Percentiles rank a stretch among this genome's conserved stretches.
Conservation (phyloP, 2,888 invertebrate genomes). For the Cosmia trapezina region DNA sequence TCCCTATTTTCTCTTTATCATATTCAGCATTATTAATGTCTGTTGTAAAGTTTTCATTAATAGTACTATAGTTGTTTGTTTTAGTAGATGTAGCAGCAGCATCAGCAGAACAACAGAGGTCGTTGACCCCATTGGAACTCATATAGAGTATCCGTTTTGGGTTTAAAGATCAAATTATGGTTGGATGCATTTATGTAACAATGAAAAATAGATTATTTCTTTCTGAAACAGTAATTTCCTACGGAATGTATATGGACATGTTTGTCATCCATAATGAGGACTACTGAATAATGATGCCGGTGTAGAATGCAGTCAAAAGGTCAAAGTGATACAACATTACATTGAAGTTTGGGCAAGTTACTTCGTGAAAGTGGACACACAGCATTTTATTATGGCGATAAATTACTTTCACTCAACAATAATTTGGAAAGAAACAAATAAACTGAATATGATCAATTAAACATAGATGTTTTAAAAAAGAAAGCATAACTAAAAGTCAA, state of each 20-base stretch:
- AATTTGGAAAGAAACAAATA: background rate
- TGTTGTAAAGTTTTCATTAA: background rate
- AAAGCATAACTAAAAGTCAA: slow-evolving; percentile 4
- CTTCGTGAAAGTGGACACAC: slow-evolving; percentile 46
- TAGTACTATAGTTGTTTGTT: background rate
- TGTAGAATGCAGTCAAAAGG: slow-evolving; percentile 56
- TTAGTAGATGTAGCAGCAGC: slow-evolving; percentile 8
- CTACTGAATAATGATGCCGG: slow-evolving; percentile 41
- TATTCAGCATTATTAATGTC: background rate
- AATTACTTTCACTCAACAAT: slow-evolving; percentile 44
- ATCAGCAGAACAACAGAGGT: slow-evolving; percentile 21
- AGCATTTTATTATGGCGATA: slow-evolving; percentile 29
- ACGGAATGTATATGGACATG: slow-evolving; percentile 18
- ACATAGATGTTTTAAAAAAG: slow-evolving; percentile 4
- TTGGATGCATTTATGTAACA: slow-evolving; percentile 6
- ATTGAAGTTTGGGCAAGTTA: slow-evolving; percentile 35
- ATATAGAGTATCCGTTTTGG: slow-evolving; percentile 16
- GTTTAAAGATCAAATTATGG: slow-evolving; percentile 35
- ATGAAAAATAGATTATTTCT: slow-evolving; percentile 6
- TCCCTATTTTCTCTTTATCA: background rate
- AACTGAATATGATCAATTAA: background rate
- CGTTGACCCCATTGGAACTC: slow-evolving; percentile 27
- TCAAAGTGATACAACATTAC: slow-evolving; percentile 43
- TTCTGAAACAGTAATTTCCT: slow-evolving; percentile 14
- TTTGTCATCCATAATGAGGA: slow-evolving; percentile 35